phyloP scores from a whole-genome alignment of 23 tunicate genomes.

The Ciona savignyi region DNA sequence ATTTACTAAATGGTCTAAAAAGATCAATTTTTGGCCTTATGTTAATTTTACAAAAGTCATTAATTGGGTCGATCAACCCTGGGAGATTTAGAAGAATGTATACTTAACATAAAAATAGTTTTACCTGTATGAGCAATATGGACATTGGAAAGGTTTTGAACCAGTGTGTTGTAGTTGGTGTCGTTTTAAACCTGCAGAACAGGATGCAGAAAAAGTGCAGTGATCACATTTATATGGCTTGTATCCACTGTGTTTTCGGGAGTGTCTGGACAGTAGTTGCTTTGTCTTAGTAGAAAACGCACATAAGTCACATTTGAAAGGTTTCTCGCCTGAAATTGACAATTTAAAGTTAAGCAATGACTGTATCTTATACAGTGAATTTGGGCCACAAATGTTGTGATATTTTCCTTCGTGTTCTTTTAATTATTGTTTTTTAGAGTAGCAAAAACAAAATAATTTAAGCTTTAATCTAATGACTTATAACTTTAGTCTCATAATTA shows the following conservation, averaged over 20 bases:
- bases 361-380: not conserved
- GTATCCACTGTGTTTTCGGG: conserved; percentile 37
- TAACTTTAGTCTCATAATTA: too few species aligned
- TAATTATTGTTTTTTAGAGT: not conserved
- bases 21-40: too few species aligned
- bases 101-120: not conserved
- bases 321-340: conserved; percentile 64
- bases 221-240: conserved; percentile 41
- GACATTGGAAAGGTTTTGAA: conserved; percentile 71
- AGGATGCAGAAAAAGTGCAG: conserved; percentile 26
- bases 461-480: too few species aligned
- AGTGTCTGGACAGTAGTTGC: conserved; percentile 37
- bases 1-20: too few species aligned
- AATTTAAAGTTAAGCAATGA: too few species aligned
- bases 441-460: too few species aligned
- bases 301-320: conserved; percentile 67
- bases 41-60: too few species aligned
- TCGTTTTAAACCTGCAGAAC: conserved; percentile 43
- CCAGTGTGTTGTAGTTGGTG: conserved; percentile 57
- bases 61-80: too few species aligned
- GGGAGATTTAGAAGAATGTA: not conserved
- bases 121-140: conserved; percentile 74
- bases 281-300: conserved; percentile 30
- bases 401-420: not conserved
- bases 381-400: not conserved